phyloP scores from a whole-genome alignment of 2,888 invertebrate species.

The Eupsilia transversa region DNA sequence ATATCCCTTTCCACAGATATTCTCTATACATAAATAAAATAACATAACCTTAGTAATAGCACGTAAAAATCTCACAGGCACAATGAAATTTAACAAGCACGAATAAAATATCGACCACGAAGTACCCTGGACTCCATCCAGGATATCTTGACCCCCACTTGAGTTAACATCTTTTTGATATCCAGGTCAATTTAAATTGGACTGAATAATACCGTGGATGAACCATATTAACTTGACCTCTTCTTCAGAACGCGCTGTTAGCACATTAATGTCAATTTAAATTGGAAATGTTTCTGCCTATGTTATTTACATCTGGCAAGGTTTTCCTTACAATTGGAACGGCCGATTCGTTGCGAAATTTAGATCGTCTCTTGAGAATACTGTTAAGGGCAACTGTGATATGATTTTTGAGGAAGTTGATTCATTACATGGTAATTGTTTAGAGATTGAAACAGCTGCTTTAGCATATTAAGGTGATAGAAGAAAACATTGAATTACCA shows the following conservation, averaged over 20 bases:
- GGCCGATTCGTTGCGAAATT: constrained; percentile 85
- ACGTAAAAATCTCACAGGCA: constrained; percentile 79
- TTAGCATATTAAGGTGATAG: no score
- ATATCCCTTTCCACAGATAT: constrained; percentile 31
- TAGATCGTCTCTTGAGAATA: constrained; percentile 84
- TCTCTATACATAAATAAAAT: constrained; percentile 70
- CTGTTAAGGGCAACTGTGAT: constrained; percentile 71
- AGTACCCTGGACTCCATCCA: constrained; percentile 74
- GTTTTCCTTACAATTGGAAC: constrained; percentile 85
- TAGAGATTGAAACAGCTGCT: background rate
- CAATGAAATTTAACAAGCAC: constrained; percentile 86
- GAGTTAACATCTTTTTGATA: constrained; percentile 29
- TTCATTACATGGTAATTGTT: constrained; percentile 19
- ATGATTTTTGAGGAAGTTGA: constrained; percentile 57
- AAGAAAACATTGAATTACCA: no score
- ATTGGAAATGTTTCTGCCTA: constrained; percentile 55
- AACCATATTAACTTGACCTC: constrained; percentile 42
- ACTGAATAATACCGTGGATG: constrained; percentile 20
- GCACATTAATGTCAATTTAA: constrained; percentile 37
- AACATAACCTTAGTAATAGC: constrained; percentile 71
- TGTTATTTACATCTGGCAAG: constrained; percentile 80
- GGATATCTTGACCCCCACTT: constrained; percentile 52
- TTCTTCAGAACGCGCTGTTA: constrained; percentile 20
- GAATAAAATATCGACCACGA: constrained; percentile 87
- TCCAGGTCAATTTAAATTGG: constrained; percentile 58